Evolutionary conservation across 2,113 vertebrate genomes (phyloP).

Genomic region (Crocuta crocuta): DNA sequence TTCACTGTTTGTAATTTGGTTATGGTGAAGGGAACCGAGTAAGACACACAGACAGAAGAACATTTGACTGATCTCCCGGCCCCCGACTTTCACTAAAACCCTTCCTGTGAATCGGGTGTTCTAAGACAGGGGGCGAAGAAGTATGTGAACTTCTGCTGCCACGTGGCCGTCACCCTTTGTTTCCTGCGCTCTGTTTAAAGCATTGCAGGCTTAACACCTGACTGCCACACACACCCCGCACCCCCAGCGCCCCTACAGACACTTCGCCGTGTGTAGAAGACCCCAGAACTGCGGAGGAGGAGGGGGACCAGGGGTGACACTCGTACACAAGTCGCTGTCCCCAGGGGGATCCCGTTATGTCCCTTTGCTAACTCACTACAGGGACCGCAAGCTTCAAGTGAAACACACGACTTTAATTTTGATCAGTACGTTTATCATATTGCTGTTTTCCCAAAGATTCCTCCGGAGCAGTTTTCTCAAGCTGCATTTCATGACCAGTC

Average conservation of each 20-base stretch:
- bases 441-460: background rate
- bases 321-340: background rate
- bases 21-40: background rate
- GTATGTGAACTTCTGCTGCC: background rate
- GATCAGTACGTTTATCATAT: background rate
- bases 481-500: background rate
- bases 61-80: background rate
- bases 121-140: background rate
- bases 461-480: background rate
- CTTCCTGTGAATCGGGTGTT: background rate
- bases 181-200: background rate
- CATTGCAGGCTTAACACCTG: background rate
- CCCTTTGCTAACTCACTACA: background rate
- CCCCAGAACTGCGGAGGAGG: background rate
- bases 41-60: background rate
- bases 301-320: background rate
- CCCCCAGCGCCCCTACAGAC: accelerated
- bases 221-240: background rate
- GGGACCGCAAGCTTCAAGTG: background rate
- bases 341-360: background rate
- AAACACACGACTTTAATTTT: constrained; percentile 18
- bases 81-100: background rate
- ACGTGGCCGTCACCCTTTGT: background rate
- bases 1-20: background rate
- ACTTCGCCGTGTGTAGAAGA: background rate